Evolutionary conservation across 2,797 vertebrate genomes (phyloP), one percentile per base, ranked within the genome.

Genomic region (Schizothorax lantsangensis): DNA sequence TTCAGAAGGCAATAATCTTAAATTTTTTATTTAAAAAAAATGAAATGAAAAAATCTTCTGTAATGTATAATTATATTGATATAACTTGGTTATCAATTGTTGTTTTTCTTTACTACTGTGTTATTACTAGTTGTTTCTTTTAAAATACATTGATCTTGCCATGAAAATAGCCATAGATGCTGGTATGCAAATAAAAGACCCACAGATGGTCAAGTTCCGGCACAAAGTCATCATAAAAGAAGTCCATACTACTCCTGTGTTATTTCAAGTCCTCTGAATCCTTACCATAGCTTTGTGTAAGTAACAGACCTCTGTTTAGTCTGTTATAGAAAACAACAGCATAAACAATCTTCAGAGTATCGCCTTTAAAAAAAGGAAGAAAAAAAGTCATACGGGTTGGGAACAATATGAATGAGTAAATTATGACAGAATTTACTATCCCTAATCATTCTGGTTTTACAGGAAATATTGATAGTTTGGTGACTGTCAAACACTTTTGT

Each of bases 211-310:
- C 47, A 52, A 21, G 17, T 19, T 75, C 45, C 47, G 30, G 30
- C 30, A 30, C 30, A 30, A 30, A 30, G 30, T 30, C 30, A 30
- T 30, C 30, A 30, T 30, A 21, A 33, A 33, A 36, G 17, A 11
- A 19, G 26, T 23, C 17, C 15, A 75, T 21, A 30, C 4, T 8
- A 30, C 73, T 74, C 45, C n/a, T 75, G 45, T 3, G 45, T 45
- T 45, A 68, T 49, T 81, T 68, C 1, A 68, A 36, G 17, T 15
- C 43, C 62, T 81, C 21, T 81, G 79, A 81, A 69, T 43, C 19
- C 45, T n/a, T 33, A 81, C 5, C 1, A 21, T 33, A 52, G 15
- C 26, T 33, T 49, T 74, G 40, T 8, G 15, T 49, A 30, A 74
- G 45, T 5, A 21, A 75, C 26, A 75, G 15, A 21, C 26, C 17